Evolutionary conservation across 2,797 vertebrate species (phyloP), one percentile per base, ranked within the genome.

Genomic region (Micromesistius poutassou): DNA sequence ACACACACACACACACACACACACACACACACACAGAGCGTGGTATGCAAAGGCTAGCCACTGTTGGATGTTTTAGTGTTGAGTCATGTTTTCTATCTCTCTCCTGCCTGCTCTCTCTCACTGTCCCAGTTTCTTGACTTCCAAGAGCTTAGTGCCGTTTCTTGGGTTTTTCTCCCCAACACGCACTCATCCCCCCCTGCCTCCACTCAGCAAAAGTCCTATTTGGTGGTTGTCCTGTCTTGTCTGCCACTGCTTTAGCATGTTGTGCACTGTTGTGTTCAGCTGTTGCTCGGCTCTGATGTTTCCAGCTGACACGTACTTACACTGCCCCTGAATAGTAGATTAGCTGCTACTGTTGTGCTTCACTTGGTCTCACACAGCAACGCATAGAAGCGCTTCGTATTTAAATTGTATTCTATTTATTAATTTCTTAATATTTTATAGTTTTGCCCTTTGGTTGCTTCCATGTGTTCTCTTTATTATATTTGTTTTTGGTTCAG

Each of bases 21-120:
- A 25, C 73, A 31, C 35, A 70, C 70, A 33, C 74, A 46, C 80
- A 70, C 82, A 46, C 55, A 22, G 19, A 19, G 50, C 46, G 73
- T 76, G 82, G 81, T 84, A 86, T 89, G 85, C 33, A 72, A 78
- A 72, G 83, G 84, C 83, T 84, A 85, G 84, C 85, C 83, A 84
- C 73, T 71, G 82, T 74, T 81, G 82, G 73, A 85, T 89, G 79
- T 80, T 83, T 88, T 31, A 77, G 77, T 77, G 85, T 85, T 89
- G 86, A 89, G 78, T 89, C 86, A 88, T 72, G 30, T 80, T 31
- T 30, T 81, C 71, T 74, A 9, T 82, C 76, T 73, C 80, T 75
- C 79, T 73, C 76, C 28, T 46, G 78, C 76, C 72, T 42, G 6
- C 38, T 38, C 78, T 38, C n/a, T 31, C 13, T 72, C 62, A 4